Base-by-base conservation (phyloP, 2,113 vertebrate species). In the Varanus komodoensis region DNA sequence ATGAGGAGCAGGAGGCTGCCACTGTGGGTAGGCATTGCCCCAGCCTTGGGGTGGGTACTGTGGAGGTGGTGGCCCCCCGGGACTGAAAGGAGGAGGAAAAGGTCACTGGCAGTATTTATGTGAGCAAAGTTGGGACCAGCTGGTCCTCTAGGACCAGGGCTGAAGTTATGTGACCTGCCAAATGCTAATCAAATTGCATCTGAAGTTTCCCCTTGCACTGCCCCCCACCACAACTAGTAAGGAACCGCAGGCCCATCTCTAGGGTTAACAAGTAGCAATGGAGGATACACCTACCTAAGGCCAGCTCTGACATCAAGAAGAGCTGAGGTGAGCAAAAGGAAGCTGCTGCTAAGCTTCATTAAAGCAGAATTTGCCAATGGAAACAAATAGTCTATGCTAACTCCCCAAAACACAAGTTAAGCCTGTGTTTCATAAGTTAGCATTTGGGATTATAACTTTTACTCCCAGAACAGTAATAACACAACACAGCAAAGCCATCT, bases 21-120 rank as follows among this genome's bases (percentile, higher is more conserved):
- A 99, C 92, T 98, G 98, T 89, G 98, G 98, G 93, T 98, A 98
- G 38, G 96, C 91, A 89, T 96, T 97, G 87, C 98, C 98, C 98
- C 98, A 99, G 61, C 98, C 98, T 94, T 98, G 98, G 91, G 98
- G 97, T 84, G 97, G 97, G 94, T 98, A 98, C 89, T 98, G 98
- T 77, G 98, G 98, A 61, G 98, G 98, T 84, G 98, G 98, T 50
- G 97, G 97, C 0, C 97, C 97, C 0, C 97, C 98, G 0, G 97
- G 98, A 91, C 98, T 98, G 87, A 92, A 90, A 61, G 87, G 84
- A 38, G 29, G 27, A 1, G 12, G 1, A 2, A 83, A 11, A 38
- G 0, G 1, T 93, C 84, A 86, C 50, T 25, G 82, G 29, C 79
- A 25, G 11, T 27, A 74, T 27, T 44, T 27, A 54, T 1, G 69